A percentile compares a stretch with the other conserved stretches of the same genome.
Evolutionary conservation across 1,140 invertebrate genomes (phyloP).

Genomic region (Drosophila prosaltans): DNA sequence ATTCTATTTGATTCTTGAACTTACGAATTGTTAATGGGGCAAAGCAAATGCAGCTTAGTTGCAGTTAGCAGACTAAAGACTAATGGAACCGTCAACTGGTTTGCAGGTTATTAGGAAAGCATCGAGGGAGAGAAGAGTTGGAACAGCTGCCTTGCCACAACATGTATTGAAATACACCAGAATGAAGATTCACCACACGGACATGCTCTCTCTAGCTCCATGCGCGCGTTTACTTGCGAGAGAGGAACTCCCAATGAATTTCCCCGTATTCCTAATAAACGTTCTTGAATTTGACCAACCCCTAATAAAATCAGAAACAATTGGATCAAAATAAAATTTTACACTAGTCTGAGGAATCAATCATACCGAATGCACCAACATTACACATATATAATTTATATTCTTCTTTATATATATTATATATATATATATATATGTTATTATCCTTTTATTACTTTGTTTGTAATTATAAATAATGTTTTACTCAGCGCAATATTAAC

Average conservation of each 20-base stretch:
- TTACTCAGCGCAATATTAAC: no score
- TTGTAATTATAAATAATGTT: no score
- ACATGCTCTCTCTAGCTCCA: background rate
- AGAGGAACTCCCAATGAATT: slow-evolving; percentile 37
- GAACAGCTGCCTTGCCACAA: background rate
- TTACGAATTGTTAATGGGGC: slow-evolving; percentile 77
- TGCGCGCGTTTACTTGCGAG: slow-evolving; percentile 37
- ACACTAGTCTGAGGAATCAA: background rate
- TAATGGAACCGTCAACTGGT: slow-evolving; percentile 38
- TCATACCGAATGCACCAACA: no score
- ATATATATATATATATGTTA: no score
- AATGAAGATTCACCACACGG: slow-evolving; percentile 27
- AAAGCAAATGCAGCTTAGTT: slow-evolving; percentile 67
- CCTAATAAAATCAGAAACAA: slow-evolving; percentile 28
- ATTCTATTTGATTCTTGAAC: slow-evolving; percentile 28
- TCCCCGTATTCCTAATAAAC: slow-evolving; percentile 43
- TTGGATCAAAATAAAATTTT: slow-evolving; percentile 23
- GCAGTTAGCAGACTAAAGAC: slow-evolving; percentile 62
- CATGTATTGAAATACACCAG: background rate
- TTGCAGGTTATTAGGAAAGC: background rate
- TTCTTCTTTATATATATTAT: no score
- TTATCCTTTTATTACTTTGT: no score
- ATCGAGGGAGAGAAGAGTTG: background rate
- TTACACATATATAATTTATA: no score
- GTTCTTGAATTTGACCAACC: slow-evolving; percentile 17